Base-by-base conservation (phyloP, 2,797 vertebrate genomes). In the Emydoidea blandingii region DNA sequence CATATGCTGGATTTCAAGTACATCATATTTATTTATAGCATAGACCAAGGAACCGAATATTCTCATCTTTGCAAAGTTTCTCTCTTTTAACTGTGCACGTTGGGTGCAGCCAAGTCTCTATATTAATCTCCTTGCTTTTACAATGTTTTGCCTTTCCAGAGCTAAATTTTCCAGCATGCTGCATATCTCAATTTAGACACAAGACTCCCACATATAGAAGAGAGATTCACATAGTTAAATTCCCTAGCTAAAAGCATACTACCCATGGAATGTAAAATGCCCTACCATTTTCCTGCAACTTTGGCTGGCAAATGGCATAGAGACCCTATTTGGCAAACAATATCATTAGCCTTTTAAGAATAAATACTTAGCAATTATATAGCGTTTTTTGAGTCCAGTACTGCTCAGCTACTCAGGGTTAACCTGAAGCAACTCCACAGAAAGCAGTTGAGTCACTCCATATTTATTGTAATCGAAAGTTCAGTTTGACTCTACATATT, bases 91-190 rank as follows among this genome's bases (percentile, higher is more conserved):
- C 79, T 89, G 18, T 79, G 31, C 85, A 79, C 74, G 53, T n/a
- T 52, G 3, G 85, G 31, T 83, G 1, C 5, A 92, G 86, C 29
- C 82, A 96, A 87, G 81, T 56, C 27, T 85, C 79, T 88, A 44
- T 86, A 10, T 72, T 81, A 80, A 87, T 81, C 65, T 94, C 37
- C 44, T 93, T 87, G 34, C 89, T 90, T 91, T 86, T 83, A 34
- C 86, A 88, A 50, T 8, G 44, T 86, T 81, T 96, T 95, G 88
- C 96, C 88, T 93, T 92, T 94, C 87, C 85, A 95, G 89, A 44
- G 21, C 5, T 85, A 90, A 82, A 79, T 89, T 91, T 97, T 90
- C 85, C 85, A 86, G 44, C 74, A 8, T 49, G 50, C 53, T 16
- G 3, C 41, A 41, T 80, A 49, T 94, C 93, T 88, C 81, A 91